Evolutionary conservation across 2,113 vertebrate genomes (phyloP).

Genomic region (Castor canadensis): DNA sequence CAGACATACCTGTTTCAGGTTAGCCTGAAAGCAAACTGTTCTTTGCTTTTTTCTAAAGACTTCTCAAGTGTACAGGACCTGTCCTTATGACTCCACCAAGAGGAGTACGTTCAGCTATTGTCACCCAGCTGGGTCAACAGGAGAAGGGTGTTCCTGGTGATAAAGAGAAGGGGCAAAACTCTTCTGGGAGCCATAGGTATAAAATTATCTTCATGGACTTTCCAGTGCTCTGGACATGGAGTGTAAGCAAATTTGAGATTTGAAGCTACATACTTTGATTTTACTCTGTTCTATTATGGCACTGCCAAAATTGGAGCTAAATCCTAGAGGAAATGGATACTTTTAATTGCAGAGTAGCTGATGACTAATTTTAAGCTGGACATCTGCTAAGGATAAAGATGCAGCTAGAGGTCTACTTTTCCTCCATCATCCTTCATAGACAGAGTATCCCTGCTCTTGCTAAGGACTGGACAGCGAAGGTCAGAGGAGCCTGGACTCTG

Average conservation of each 20-base stretch:
- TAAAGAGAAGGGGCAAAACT: neutral
- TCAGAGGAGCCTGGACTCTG: neutral
- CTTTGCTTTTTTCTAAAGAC: constrained; percentile 43
- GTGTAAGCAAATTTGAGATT: neutral
- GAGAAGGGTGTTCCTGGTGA: neutral
- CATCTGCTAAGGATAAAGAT: neutral
- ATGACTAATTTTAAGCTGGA: constrained; percentile 16
- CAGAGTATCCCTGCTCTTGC: neutral
- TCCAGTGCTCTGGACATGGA: neutral
- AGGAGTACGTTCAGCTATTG: neutral
- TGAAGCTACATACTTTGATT: neutral
- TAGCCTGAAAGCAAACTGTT: neutral
- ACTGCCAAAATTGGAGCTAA: neutral
- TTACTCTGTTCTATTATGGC: neutral
- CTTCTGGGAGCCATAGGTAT: neutral
- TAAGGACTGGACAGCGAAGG: neutral
- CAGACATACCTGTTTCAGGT: constrained; percentile 22
- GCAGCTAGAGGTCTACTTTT: neutral
- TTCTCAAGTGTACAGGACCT: constrained; percentile 13
- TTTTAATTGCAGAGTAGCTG: neutral
- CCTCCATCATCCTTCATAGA: neutral
- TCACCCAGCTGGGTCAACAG: no score
- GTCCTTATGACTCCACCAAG: neutral
- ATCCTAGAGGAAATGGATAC: neutral
- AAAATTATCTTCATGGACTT: constrained; percentile 2